Evolutionary conservation across 2,888 invertebrate species (phyloP).

Genomic region (Orthosia cruda): DNA sequence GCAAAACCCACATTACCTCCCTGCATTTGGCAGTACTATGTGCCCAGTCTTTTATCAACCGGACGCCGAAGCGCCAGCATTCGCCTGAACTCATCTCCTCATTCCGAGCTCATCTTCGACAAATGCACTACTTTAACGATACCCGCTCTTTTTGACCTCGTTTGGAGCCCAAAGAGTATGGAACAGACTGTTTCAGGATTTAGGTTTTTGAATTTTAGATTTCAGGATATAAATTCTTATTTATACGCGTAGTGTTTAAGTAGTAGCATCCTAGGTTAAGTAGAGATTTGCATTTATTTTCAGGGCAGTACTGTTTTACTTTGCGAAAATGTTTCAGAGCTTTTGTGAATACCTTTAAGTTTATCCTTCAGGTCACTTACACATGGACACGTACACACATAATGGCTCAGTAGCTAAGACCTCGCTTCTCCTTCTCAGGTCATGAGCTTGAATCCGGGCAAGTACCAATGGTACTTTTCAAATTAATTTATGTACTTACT

Average conservation of each 20-base stretch:
- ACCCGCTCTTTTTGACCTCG: conserved; percentile 57
- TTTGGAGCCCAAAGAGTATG: conserved; percentile 51
- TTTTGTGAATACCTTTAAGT: background rate
- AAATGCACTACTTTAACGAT: conserved; percentile 59
- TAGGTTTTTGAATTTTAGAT: background rate
- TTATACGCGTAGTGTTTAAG: background rate
- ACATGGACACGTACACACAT: too few species aligned
- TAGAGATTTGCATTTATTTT: background rate
- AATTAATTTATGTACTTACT: too few species aligned
- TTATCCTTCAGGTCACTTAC: too few species aligned
- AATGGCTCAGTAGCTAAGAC: too few species aligned
- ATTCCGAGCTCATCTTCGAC: conserved; percentile 52
- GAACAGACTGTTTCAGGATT: conserved; percentile 30
- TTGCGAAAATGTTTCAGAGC: background rate
- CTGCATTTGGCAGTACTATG: conserved; percentile 9
- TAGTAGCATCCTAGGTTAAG: background rate
- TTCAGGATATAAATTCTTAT: background rate
- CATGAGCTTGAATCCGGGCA: too few species aligned
- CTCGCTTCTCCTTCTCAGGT: too few species aligned
- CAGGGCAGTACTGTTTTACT: background rate
- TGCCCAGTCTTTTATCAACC: too few species aligned
- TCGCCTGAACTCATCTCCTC: conserved; percentile 65
- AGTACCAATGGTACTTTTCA: too few species aligned
- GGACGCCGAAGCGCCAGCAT: conserved; percentile 50
- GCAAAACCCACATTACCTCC: background rate